Percentiles rank a stretch among this genome's conserved stretches.
These are phyloP conservation scores for Solea senegalensis DNA, from an alignment of 2,113 vertebrate genomes.

Conservation along the genomic window DNA sequence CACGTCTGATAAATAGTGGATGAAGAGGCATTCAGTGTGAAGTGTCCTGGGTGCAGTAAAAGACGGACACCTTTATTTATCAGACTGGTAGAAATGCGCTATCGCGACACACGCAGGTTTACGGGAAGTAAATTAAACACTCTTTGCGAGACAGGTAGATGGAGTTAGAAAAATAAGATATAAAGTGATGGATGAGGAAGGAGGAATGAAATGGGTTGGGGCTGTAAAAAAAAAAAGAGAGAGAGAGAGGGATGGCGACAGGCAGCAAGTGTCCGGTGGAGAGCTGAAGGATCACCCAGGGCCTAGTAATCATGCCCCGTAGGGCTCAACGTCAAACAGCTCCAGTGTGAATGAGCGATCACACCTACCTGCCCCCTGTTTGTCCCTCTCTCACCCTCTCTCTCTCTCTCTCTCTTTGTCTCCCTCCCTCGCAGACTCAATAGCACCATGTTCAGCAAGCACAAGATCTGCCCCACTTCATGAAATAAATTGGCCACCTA, in stretches of 20 bases:
- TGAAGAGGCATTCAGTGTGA: slow-evolving; percentile 71
- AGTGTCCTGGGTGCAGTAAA: slow-evolving; percentile 74
- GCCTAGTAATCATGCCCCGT: slow-evolving; percentile 78
- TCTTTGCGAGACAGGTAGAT: slow-evolving; percentile 19
- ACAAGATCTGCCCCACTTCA: slow-evolving; percentile 69
- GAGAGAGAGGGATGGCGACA: slow-evolving; percentile 31
- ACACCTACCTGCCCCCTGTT: slow-evolving; percentile 71
- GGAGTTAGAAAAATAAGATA: slow-evolving; percentile 38
- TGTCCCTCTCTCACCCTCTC: slow-evolving; percentile 58
- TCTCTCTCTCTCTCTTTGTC: slow-evolving; percentile 19
- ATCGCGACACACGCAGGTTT: slow-evolving; percentile 58
- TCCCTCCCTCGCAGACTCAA: slow-evolving; percentile 17
- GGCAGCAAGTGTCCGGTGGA: slow-evolving; percentile 63
- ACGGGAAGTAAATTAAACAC: slow-evolving; percentile 80
- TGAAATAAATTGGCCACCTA: slow-evolving; percentile 76
- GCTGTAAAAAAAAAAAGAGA: slow-evolving; percentile 12
- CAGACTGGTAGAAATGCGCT: slow-evolving; percentile 69
- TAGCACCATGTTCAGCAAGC: slow-evolving; percentile 46
- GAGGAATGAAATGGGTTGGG: slow-evolving; percentile 18
- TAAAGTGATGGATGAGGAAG: slow-evolving; percentile 47
- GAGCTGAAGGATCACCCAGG: slow-evolving; percentile 79
- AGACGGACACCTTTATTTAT: slow-evolving; percentile 83
- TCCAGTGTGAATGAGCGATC: slow-evolving; percentile 73
- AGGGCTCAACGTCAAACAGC: slow-evolving; percentile 73
- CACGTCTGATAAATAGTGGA: slow-evolving; percentile 78